Base-by-base conservation (phyloP, 2,888 invertebrate genomes). In the Meiosimyza decipiens region DNA sequence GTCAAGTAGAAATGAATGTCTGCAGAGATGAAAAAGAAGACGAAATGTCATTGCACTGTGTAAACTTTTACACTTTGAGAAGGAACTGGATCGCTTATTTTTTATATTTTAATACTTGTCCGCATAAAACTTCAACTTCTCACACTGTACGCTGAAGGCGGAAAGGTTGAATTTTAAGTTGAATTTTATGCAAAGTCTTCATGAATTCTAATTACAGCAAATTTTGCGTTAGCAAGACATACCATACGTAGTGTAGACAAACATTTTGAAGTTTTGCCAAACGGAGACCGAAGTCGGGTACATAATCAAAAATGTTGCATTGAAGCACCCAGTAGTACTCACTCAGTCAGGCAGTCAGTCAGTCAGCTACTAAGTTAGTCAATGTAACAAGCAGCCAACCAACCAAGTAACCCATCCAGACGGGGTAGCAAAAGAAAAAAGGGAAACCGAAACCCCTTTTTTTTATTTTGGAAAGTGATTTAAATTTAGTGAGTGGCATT, bases 131-230 rank as follows among this genome's bases (percentile, higher is more conserved):
- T 9, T 9, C 9, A 1, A 40, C 6, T 9, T 40, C 40, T 7
- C 1, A 1, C 1, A 40, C 9, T 40, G 40, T 40, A 40, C 9
- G 40, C 40, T 40, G 6, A 40, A 28, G n/a, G 51, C 13, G 15
- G 52, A 28, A 16, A 12, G 51, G 62, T 49, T 28, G 22, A 40
- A 49, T 54, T 40, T 13, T 15, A 15, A 60, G 28, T 60, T 62
- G 52, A 69, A 70, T 63, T 68, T 55, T 72, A 63, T 72, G 72
- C 72, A 68, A 72, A 67, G 63, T 72, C 68, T 67, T 72, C 68
- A 67, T 72, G 72, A 72, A 72, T 72, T 72, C 68, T 72, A 72
- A 72, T 72, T 72, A 68, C 60, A 71, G 59, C 33, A 59, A 63
- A 60, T 71, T 71, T 64, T 64, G 50, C 63, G 54, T 51, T 59